Conservation (phyloP, 1,140 invertebrate genomes). For the Drosophila nasuta region DNA sequence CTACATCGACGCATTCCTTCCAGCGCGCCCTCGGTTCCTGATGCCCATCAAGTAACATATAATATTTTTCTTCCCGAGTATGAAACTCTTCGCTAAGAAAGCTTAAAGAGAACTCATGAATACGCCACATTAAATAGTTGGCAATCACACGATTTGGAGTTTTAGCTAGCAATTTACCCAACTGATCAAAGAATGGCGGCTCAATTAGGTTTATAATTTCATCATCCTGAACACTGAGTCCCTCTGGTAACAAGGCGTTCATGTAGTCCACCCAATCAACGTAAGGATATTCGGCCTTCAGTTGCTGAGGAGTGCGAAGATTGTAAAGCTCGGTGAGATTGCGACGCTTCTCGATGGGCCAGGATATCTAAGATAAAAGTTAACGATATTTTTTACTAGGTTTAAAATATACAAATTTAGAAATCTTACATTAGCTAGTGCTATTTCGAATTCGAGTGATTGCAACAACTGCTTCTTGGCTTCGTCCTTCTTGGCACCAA, state of each 20-base stretch:
- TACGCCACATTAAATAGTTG: conserved; percentile 94
- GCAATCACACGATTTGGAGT: conserved; percentile 86
- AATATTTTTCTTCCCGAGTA: conserved; percentile 90
- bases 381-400: neutral
- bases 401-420: neutral
- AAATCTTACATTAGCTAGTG: conserved; percentile 92
- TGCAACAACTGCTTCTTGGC: conserved; percentile 92
- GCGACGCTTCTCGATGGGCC: conserved; percentile 94
- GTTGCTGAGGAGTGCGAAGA: conserved; percentile 88
- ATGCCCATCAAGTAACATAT: conserved; percentile 90
- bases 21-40: conserved; percentile 91
- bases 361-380: conserved; percentile 89
- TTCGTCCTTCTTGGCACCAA: conserved; percentile 91
- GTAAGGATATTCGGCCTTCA: conserved; percentile 89
- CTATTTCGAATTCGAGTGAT: conserved; percentile 96
- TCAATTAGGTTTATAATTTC: conserved; percentile 93
- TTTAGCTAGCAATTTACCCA: conserved; percentile 86
- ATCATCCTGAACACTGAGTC: conserved; percentile 87
- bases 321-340: conserved; percentile 96
- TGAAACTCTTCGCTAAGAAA: conserved; percentile 91
- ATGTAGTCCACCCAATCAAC: conserved; percentile 89
- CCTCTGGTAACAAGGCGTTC: conserved; percentile 89
- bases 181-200: conserved; percentile 89
- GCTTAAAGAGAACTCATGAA: conserved; percentile 89
- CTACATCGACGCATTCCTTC: conserved; percentile 93